Conservation (phyloP, 2,888 invertebrate species). For the Heliconius erato region DNA sequence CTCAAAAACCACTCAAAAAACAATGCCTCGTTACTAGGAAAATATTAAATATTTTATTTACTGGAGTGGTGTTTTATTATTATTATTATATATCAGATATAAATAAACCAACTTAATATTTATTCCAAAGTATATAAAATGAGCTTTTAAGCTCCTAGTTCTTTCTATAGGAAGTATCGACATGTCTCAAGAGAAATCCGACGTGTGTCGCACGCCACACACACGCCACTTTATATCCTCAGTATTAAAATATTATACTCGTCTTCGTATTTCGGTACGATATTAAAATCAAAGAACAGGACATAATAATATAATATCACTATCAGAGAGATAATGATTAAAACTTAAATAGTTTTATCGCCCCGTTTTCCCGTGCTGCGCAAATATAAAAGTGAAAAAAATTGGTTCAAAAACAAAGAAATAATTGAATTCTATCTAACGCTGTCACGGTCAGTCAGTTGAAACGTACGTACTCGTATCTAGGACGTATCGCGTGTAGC, state of each 20-base stretch:
- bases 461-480: neutral
- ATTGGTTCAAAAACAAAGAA: neutral
- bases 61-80: neutral
- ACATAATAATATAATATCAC: too few species aligned
- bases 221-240: neutral
- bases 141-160: neutral
- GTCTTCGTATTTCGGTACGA: neutral
- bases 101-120: neutral
- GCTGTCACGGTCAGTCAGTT: neutral
- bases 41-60: too few species aligned
- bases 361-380: too few species aligned
- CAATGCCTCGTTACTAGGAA: too few species aligned
- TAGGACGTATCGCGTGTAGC: neutral
- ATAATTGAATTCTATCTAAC: neutral
- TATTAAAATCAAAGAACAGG: too few species aligned
- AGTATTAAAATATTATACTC: neutral
- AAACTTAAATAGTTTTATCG: too few species aligned
- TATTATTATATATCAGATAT: neutral
- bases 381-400: too few species aligned
- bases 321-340: too few species aligned
- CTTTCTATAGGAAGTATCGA: neutral
- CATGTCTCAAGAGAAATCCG: slow-evolving; percentile 11
- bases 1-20: too few species aligned
- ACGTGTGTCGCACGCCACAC: neutral
- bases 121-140: neutral